Conservation (phyloP, 2,888 invertebrate species). For the Lathronympha strigana region DNA sequence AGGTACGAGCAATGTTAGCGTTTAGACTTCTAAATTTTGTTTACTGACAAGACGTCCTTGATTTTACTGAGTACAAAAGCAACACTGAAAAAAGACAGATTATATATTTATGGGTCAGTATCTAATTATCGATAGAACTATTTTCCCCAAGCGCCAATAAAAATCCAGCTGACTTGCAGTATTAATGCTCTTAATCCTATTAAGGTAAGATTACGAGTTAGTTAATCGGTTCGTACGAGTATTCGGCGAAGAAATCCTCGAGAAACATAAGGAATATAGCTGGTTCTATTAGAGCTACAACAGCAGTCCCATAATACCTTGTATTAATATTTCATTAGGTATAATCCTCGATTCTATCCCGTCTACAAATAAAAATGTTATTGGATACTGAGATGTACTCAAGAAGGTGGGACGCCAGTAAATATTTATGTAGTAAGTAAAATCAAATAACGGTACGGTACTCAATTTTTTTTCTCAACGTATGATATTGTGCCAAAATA, state of each 20-base stretch:
- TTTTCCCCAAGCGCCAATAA: not conserved
- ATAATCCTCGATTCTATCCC: conserved; percentile 9
- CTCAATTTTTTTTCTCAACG: no score
- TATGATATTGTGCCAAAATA: no score
- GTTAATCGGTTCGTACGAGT: not conserved
- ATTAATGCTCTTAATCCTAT: conserved; percentile 29
- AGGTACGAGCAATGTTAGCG: no score
- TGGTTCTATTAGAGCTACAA: not conserved
- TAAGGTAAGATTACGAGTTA: conserved; percentile 25
- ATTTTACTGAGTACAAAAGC: no score
- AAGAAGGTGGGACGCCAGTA: not conserved
- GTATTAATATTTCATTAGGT: conserved; percentile 24
- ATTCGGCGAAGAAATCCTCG: conserved; percentile 17
- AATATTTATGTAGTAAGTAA: not conserved
- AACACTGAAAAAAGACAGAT: no score
- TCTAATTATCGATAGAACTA: not conserved
- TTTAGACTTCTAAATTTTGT: no score
- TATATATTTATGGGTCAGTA: no score
- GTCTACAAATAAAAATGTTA: conserved; percentile 13
- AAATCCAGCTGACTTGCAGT: conserved; percentile 12
- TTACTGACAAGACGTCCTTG: no score
- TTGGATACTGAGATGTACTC: conserved; percentile 11
- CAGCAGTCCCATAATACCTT: conserved; percentile 8
- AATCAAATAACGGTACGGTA: no score
- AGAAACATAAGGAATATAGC: conserved; percentile 20